Evolutionary conservation across 2,888 invertebrate species (phyloP).

Genomic region (Serrognathus titanus): DNA sequence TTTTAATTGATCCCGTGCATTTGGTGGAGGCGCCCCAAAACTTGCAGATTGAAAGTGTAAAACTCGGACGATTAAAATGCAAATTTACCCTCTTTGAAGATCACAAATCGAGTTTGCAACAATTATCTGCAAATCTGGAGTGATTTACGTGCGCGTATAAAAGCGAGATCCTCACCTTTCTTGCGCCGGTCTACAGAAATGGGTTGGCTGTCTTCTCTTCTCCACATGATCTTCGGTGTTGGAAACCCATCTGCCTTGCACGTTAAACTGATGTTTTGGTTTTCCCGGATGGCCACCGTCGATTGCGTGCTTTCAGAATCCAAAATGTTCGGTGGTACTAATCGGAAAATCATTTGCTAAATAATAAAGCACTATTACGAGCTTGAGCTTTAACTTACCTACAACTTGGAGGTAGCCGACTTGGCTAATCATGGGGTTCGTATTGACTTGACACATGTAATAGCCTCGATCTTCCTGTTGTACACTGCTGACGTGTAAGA

Average conservation of each 20-base stretch:
- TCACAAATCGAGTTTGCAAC: no score
- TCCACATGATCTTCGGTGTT: slow-evolving; percentile 89
- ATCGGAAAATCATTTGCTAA: no score
- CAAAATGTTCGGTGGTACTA: slow-evolving; percentile 91
- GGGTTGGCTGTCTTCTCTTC: slow-evolving; percentile 83
- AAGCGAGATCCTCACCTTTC: slow-evolving; percentile 57
- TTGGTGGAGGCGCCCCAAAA: no score
- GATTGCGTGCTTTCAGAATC: slow-evolving; percentile 89
- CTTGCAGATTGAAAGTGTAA: no score
- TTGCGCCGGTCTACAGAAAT: slow-evolving; percentile 81
- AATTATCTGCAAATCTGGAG: no score
- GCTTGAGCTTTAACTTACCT: slow-evolving; percentile 60
- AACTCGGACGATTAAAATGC: no score
- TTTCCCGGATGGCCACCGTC: slow-evolving; percentile 87
- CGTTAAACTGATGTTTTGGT: slow-evolving; percentile 88
- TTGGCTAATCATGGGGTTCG: slow-evolving; percentile 93
- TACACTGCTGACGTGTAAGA: slow-evolving; percentile 85
- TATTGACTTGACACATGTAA: slow-evolving; percentile 88
- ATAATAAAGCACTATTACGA: neutral
- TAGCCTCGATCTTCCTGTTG: slow-evolving; percentile 89
- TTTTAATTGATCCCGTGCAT: no score
- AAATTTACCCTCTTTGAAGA: no score
- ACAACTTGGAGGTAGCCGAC: slow-evolving; percentile 91
- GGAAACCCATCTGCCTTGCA: slow-evolving; percentile 92
- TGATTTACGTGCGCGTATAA: no score